phyloP scores from a whole-genome alignment of 2,888 invertebrate species.

The Megamerina dolium region DNA sequence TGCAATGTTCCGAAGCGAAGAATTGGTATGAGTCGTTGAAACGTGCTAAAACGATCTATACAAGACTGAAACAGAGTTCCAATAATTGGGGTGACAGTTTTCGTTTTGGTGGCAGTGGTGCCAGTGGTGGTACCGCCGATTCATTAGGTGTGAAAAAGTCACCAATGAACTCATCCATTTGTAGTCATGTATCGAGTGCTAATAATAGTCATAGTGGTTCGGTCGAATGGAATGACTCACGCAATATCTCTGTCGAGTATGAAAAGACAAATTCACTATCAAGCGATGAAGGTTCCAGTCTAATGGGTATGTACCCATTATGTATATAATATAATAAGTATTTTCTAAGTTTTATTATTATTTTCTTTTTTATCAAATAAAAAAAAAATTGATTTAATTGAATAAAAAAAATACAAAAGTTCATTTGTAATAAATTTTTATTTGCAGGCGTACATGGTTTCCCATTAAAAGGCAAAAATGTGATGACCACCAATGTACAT shows the following conservation, averaged over 20 bases:
- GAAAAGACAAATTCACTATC: conserved; percentile 62
- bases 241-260: conserved; percentile 58
- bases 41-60: conserved; percentile 70
- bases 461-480: conserved; percentile 30
- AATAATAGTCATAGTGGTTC: conserved; percentile 70
- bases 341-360: neutral
- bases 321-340: neutral
- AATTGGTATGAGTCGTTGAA: conserved; percentile 67
- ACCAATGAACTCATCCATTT: conserved; percentile 47
- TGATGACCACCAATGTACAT: conserved; percentile 48
- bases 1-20: conserved; percentile 67
- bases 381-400: too few species aligned
- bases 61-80: conserved; percentile 54
- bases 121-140: conserved; percentile 34
- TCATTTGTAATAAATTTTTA: too few species aligned
- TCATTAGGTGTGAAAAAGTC: conserved; percentile 47
- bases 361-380: too few species aligned
- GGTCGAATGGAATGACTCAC: conserved; percentile 61
- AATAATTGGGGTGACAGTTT: conserved; percentile 40
- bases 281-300: conserved; percentile 55
- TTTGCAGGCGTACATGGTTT: conserved; percentile 29
- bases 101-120: conserved; percentile 33
- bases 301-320: conserved; percentile 27
- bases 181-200: conserved; percentile 62
- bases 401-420: too few species aligned